Base-by-base conservation (phyloP, 1,140 invertebrate genomes). In the Drosophila funebris region DNA sequence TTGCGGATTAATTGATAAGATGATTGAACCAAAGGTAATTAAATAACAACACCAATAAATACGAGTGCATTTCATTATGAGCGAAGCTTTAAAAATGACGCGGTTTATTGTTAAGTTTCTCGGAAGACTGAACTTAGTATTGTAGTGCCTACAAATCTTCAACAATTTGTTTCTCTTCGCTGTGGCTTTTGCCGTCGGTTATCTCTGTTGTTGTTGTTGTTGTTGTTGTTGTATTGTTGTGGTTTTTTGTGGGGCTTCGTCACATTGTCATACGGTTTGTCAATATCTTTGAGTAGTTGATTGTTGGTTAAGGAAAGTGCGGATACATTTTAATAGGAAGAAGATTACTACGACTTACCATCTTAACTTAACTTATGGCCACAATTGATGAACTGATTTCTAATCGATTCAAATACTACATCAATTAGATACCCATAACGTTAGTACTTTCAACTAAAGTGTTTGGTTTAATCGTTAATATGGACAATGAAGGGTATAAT, bases 1-100 rank as follows among this genome's bases (percentile, higher is more conserved):
- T 50, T 92, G 93, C 90, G 92, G 93, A 79, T 93, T 93, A 92
- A 93, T 93, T 80, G 93, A 93, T 78, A 93, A 93, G 90, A 93
- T 93, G 93, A 93, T 93, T 76, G 93, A 93, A 78, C 92, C 92
- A 70, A 93, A 93, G 93, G 93, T 93, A 93, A 83, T 76, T 50
- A 76, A 73, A 70, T 41, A 44, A 53, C 41, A 18, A 39, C 39
- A 18, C n/a, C 18, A 33, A 13, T 24, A 20, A 63, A 11, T 11
- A 27, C 14, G 18, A 41, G 22, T 57, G 39, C 7, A 44, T 58
- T 58, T 29, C n/a, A 44, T n/a, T 20, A 27, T n/a, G 14, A 29
- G 27, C 22, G 82, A 85, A 85, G 82, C 82, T 82, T 62, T 82
- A 85, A 69, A 85, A 88, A 83, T 85, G 82, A 63, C 60, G 68